These are phyloP conservation scores for Pseudorhiza aurosa DNA, from an alignment of 30 jellyfish, hydroid and myxozoan genomes.

Conservation along the genomic window DNA sequence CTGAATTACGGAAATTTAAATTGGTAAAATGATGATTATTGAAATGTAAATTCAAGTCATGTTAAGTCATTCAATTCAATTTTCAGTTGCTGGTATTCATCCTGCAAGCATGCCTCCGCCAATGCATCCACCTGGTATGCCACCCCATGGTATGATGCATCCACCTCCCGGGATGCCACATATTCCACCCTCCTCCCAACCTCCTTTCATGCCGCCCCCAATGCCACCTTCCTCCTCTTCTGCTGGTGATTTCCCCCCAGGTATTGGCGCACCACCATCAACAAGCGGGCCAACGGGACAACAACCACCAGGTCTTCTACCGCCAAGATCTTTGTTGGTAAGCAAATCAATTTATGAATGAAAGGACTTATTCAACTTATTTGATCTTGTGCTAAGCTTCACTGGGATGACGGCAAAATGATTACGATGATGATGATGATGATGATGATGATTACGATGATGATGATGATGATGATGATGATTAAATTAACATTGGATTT, in stretches of 20 bases:
- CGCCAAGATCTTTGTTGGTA: constrained; percentile 64
- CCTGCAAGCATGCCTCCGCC: constrained; percentile 48
- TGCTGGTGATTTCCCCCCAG: constrained; percentile 10
- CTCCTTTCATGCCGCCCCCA: constrained; percentile 64
- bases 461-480: no score
- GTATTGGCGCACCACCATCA: constrained; percentile 40
- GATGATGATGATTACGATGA: no score
- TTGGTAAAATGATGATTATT: no score
- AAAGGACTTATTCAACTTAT: no score
- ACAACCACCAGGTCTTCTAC: constrained; percentile 39
- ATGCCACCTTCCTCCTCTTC: constrained; percentile 54
- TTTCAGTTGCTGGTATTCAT: constrained; percentile 13
- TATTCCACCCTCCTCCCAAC: constrained; percentile 54
- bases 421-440: no score
- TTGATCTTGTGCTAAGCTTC: no score
- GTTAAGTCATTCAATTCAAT: no score
- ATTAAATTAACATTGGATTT: no score
- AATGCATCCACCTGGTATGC: constrained; percentile 66
- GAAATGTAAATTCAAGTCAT: no score
- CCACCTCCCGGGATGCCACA: constrained; percentile 87
- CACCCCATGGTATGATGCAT: constrained; percentile 83
- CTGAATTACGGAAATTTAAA: no score
- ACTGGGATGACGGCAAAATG: no score
- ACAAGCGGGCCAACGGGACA: constrained; percentile 59
- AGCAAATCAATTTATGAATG: no score